phyloP scores from a whole-genome alignment of 2,113 vertebrate genomes.

The Alligator sinensis region DNA sequence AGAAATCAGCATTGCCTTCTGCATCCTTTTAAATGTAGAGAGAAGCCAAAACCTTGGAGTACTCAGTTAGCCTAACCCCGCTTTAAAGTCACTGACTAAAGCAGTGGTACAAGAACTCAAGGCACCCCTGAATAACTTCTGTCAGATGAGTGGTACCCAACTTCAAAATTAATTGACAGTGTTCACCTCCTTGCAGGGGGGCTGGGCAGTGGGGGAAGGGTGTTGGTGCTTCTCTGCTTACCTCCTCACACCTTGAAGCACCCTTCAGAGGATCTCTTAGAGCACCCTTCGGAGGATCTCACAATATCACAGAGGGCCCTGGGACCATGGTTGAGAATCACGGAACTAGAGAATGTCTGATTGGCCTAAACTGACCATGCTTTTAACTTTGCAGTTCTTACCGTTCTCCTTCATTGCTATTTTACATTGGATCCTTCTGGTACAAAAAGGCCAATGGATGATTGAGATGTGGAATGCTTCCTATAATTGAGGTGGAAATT shows the following conservation, averaged over 20 bases:
- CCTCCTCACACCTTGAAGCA: too few relatives aligned
- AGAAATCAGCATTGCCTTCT: too few relatives aligned
- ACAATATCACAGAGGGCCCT: too few relatives aligned
- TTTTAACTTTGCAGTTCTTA: background rate
- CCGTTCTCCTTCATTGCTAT: background rate
- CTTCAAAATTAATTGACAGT: too few relatives aligned
- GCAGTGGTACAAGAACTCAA: too few relatives aligned
- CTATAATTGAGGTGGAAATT: background rate
- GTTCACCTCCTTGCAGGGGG: too few relatives aligned
- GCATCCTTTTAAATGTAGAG: background rate
- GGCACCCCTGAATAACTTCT: too few relatives aligned
- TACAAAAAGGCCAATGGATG: slow-evolving; percentile 19
- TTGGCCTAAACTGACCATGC: background rate
- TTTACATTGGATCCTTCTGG: background rate
- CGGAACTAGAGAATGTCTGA: background rate
- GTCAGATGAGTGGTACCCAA: too few relatives aligned
- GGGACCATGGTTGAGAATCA: too few relatives aligned
- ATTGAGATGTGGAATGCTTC: background rate
- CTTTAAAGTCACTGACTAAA: too few relatives aligned
- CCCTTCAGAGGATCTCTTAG: background rate
- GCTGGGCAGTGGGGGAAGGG: too few relatives aligned
- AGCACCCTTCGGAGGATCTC: background rate
- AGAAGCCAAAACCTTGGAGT: background rate
- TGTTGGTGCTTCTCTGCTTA: too few relatives aligned
- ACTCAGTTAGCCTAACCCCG: background rate